Base-by-base conservation (phyloP, 2,113 vertebrate species). In the Brachypodius melanocephalos region DNA sequence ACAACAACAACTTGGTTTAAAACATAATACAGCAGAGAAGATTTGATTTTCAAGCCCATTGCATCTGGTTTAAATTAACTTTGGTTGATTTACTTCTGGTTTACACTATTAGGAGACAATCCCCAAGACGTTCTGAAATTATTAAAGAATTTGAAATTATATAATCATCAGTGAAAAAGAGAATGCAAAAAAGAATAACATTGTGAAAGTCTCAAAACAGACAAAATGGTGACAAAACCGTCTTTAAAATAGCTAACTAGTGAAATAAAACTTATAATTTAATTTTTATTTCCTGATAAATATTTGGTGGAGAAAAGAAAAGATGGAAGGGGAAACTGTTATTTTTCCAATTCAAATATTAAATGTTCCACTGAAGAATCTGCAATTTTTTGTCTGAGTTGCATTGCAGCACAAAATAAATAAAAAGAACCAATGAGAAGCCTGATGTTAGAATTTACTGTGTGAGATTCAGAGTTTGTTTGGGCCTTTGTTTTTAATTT, bases 21-120 rank as follows among this genome's bases (percentile, higher is more conserved):
- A 90, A 97, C 65, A 71, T 36, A 90, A 91, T 93, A 82, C 63
- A 71, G 55, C 43, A 85, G 63, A 93, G 63, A 59, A 84, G 38
- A 85, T 71, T 83, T 89, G 28, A 88, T 93, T 94, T 94, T 90
- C 82, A 96, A 86, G 62, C 58, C 65, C 72, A 14, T 71, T 95
- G 76, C 73, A 54, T 90, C 69, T 85, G 72, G 51, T 94, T 94
- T 77, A 88, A 90, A 96, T 95, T 93, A 85, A 84, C 93, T 89
- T 90, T 77, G 78, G 46, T 74, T 92, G 58, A 95, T 78, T 88
- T 91, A 68, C 38, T 85, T 67, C 74, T 59, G 36, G 59, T 93
- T 93, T 89, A 79, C 77, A 54, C 43, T 89, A 79, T 75, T 74
- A 85, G 45, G 71, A 93, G 58, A 81, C 81, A 87, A 93, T 65